phyloP scores from a whole-genome alignment of 2,113 vertebrate genomes.

The Syrrhaptes paradoxus region DNA sequence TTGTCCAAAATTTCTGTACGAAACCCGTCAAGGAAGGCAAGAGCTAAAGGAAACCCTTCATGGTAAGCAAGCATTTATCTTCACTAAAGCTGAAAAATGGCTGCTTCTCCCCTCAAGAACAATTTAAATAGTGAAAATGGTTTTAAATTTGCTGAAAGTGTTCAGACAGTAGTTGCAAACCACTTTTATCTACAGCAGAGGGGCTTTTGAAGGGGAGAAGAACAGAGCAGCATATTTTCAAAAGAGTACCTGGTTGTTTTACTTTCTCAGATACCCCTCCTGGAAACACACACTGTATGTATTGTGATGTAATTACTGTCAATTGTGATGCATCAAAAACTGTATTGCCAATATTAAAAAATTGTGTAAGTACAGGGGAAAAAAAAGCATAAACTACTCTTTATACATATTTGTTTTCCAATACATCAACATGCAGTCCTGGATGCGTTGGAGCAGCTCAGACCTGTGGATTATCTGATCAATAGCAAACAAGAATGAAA shows the following conservation, averaged over 20 bases:
- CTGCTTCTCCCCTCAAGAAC: not conserved
- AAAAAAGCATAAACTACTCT: not conserved
- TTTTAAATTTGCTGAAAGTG: not conserved
- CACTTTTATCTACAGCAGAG: not conserved
- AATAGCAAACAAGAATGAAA: not conserved
- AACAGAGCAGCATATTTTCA: not conserved
- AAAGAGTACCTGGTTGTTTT: not conserved
- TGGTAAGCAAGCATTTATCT: not conserved
- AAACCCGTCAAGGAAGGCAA: not conserved
- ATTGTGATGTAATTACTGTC: not conserved
- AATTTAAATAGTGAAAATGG: not conserved
- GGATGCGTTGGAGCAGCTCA: not conserved
- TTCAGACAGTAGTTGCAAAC: not conserved
- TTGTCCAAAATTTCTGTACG: not conserved
- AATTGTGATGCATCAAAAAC: not conserved
- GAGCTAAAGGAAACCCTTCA: not conserved
- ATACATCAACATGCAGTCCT: not conserved
- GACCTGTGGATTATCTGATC: slow-evolving; percentile 24
- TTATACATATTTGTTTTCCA: not conserved
- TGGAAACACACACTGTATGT: not conserved
- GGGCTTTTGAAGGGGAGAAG: fast-evolving
- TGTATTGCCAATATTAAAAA: not conserved
- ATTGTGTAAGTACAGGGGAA: not conserved
- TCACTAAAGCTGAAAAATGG: not conserved
- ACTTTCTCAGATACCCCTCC: not conserved